phyloP scores from a whole-genome alignment of 2,113 vertebrate genomes.

The Eurystomus gularis region DNA sequence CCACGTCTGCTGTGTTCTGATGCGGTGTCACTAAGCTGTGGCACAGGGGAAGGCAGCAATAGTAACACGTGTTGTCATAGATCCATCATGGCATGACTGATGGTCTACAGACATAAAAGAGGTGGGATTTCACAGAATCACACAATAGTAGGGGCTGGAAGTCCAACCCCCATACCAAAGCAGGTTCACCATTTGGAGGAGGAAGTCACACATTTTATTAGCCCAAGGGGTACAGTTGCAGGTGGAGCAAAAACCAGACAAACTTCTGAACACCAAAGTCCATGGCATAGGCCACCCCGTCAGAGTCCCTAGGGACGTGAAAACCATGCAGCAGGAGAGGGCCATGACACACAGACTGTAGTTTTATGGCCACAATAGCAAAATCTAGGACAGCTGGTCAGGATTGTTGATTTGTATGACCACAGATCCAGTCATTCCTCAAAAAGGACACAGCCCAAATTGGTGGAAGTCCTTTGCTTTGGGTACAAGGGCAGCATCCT shows the following conservation, averaged over 20 bases:
- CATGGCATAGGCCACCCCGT: neutral
- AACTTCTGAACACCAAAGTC: neutral
- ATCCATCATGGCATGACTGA: neutral
- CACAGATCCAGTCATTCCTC: neutral
- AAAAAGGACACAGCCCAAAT: neutral
- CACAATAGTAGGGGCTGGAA: too few species aligned
- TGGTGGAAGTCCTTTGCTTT: neutral
- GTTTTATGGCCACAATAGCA: neutral
- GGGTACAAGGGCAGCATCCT: neutral
- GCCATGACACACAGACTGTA: neutral
- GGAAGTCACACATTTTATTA: neutral
- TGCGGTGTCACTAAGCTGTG: neutral
- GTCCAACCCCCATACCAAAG: too few species aligned
- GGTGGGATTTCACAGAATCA: neutral
- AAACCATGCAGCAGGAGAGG: neutral
- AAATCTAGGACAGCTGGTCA: neutral
- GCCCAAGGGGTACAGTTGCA: neutral
- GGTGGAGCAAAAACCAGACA: neutral
- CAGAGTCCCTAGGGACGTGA: neutral
- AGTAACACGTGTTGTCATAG: neutral
- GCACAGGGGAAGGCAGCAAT: neutral
- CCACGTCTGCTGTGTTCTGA: neutral
- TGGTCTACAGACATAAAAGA: neutral
- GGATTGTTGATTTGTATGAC: neutral
- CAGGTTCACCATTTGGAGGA: neutral